phyloP scores from a whole-genome alignment of 2,888 invertebrate species.

The Siphlonurus alternatus region DNA sequence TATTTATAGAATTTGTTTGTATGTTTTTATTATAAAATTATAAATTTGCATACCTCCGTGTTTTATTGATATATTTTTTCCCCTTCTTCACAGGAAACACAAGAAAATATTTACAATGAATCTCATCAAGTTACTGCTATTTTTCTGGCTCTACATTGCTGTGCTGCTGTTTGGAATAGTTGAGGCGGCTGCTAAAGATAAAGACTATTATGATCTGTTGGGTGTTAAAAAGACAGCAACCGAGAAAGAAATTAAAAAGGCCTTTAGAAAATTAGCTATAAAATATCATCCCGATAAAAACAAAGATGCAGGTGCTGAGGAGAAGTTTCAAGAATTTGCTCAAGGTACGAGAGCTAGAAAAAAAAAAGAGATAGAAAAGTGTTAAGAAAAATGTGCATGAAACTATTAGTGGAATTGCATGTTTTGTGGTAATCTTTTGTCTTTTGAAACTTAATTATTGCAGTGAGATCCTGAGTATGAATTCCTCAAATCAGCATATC shows the following conservation, averaged over 20 bases:
- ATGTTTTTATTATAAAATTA: no score
- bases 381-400: no score
- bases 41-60: no score
- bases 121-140: no score
- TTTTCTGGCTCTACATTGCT: no score
- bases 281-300: conserved; percentile 35
- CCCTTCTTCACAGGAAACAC: no score
- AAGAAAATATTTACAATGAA: no score
- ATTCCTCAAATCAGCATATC: no score
- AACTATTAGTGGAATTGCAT: neutral
- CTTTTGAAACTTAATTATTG: neutral
- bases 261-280: conserved; percentile 31
- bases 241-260: conserved; percentile 31
- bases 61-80: no score
- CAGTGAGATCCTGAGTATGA: neutral
- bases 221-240: conserved; percentile 27
- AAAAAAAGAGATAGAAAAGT: neutral
- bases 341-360: conserved; percentile 28
- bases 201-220: conserved; percentile 30
- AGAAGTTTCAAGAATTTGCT: conserved; percentile 32
- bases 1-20: no score
- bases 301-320: conserved; percentile 29
- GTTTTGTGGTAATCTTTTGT: neutral
- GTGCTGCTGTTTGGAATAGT: no score
- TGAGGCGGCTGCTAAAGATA: conserved; percentile 16